A percentile compares a stretch with the other conserved stretches of the same genome.
phyloP scores from a whole-genome alignment of 1,140 invertebrate genomes.

The Cyphomyrmex costatus region DNA sequence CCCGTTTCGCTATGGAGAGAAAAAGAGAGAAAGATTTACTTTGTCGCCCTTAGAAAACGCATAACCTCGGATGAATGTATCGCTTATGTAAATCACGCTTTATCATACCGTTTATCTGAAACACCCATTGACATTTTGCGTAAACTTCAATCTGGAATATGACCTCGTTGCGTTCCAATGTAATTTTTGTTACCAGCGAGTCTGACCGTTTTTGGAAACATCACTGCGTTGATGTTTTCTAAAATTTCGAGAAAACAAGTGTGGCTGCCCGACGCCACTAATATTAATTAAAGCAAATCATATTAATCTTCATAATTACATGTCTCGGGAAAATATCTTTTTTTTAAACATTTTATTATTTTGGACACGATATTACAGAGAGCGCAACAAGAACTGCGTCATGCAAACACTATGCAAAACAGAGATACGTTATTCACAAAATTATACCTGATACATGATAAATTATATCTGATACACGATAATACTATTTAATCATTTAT shows the following conservation, averaged over 20 bases:
- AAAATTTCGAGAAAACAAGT: constrained; percentile 49
- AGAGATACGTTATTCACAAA: constrained; percentile 10
- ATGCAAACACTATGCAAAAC: not conserved
- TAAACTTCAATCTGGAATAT: constrained; percentile 19
- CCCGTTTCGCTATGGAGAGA: not conserved
- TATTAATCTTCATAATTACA: constrained; percentile 35
- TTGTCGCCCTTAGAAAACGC: not conserved
- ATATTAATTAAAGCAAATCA: constrained; percentile 47
- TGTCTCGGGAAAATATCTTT: not conserved
- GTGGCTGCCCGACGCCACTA: constrained; percentile 1
- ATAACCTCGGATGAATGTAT: constrained; percentile 16
- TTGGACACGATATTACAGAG: not conserved
- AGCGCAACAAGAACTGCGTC: not conserved
- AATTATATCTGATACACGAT: constrained; percentile 5
- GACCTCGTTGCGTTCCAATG: not conserved
- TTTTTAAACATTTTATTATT: constrained; percentile 34
- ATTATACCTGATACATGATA: not conserved
- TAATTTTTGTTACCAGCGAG: not conserved
- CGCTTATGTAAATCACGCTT: constrained; percentile 39
- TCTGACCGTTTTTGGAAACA: not conserved
- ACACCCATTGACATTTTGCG: constrained; percentile 30
- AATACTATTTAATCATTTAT: constrained; percentile 23
- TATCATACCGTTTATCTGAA: not conserved
- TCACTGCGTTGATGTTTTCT: not conserved
- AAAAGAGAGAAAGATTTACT: constrained; percentile 17